Conservation (phyloP, 2,797 vertebrate species). For the Apogon talboti region DNA sequence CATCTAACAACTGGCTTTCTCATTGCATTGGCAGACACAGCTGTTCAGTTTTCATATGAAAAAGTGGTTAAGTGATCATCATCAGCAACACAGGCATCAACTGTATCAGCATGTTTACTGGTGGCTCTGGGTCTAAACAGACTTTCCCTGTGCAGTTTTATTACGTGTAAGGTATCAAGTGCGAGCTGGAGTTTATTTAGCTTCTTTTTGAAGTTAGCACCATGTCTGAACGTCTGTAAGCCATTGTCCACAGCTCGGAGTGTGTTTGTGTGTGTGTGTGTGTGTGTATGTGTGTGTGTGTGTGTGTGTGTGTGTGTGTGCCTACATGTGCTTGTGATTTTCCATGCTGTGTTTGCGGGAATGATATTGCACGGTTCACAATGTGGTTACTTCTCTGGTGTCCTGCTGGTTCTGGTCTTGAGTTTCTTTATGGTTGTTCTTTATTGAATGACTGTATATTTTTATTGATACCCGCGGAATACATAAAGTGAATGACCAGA, state of each 20-base stretch:
- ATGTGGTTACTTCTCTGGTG: constrained; percentile 72
- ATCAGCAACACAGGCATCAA: too few species aligned
- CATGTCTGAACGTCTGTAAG: constrained; percentile 65
- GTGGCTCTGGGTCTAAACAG: not conserved
- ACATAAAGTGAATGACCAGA: constrained; percentile 1
- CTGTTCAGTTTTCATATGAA: not conserved
- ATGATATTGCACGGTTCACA: constrained; percentile 68
- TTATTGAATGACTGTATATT: constrained; percentile 21
- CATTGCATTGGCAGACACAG: constrained; percentile 10
- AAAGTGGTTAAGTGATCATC: not conserved
- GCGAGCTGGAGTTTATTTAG: constrained; percentile 21
- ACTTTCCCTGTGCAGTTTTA: not conserved
- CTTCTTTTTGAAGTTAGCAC: constrained; percentile 49
- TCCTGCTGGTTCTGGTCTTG: constrained; percentile 61
- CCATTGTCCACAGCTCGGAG: constrained; percentile 65
- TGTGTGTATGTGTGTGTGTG: constrained; percentile 26
- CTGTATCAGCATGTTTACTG: too few species aligned
- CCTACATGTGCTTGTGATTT: constrained; percentile 69
- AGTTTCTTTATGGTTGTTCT: constrained; percentile 31
- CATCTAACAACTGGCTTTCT: constrained; percentile 10
- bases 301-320: constrained; percentile 25
- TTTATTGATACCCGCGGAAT: constrained; percentile 21
- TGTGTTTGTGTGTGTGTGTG: constrained; percentile 27
- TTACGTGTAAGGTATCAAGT: constrained; percentile 3
- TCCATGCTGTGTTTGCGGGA: constrained; percentile 61